Base-by-base conservation (phyloP, 2,797 vertebrate species). In the Poecilia gillii region DNA sequence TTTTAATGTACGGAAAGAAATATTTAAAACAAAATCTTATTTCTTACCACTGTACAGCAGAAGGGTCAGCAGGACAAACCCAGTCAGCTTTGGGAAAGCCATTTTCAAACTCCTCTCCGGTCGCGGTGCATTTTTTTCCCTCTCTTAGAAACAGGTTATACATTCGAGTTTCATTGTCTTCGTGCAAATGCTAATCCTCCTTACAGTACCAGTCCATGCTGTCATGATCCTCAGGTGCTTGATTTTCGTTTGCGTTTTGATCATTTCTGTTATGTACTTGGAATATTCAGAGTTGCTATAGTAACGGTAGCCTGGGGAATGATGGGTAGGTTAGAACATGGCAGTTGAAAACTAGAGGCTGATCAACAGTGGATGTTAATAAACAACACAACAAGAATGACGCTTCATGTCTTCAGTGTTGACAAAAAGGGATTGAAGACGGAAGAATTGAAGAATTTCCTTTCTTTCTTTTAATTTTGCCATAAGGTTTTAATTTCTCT, bases 21-120 rank as follows among this genome's bases (percentile, higher is more conserved):
- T 64, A 8, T 14, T 0, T 12, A 57, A n/a, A 0, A 14, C 25
- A 11, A 55, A 55, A 8, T 8, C 49, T 12, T 41, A 0, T 33
- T 41, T 47, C 25, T 49, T n/a, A 90, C 90, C 88, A 75, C 23
- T 36, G 59, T 14, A 47, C 0, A 71, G 39, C 62, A 87, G 75
- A 43, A 80, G 0, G 6, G 45, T 25, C 47, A 81, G 36, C 25
- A 84, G 0, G 7, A 75, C 7, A 0, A 66, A 72, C 39, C 4
- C 72, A 3, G 46, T 78, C 41, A 78, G 1, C n/a, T 66, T 78
- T 14, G 39, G 47, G 8, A 81, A 9, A 80, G 78, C 78, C 90
- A 91, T 91, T 12, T 0, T 77, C 43, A 28, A 0, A 28, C 18
- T 1, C 23, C 16, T 0, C 33, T 39, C 6, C 0, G 25, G 59